Conservation (phyloP, 1,140 invertebrate species). For the Babylonia areolata region DNA sequence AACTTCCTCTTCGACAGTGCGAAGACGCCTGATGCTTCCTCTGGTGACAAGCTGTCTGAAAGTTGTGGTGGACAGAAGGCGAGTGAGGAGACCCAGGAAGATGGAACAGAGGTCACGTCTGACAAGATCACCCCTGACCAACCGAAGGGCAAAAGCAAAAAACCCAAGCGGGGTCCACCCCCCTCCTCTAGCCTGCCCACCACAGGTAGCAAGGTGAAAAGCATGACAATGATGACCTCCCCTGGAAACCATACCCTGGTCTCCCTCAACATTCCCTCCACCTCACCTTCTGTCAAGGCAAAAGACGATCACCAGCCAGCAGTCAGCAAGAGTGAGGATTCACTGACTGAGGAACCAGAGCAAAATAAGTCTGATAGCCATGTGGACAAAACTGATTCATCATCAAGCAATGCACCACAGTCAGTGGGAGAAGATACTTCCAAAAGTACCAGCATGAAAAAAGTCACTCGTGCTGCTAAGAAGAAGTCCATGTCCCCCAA, state of each 20-base stretch:
- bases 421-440: neutral
- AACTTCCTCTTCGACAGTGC: constrained; percentile 23
- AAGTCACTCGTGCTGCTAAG: neutral
- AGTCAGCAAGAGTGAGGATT: neutral
- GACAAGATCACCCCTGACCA: neutral
- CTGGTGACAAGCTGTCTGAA: neutral
- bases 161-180: constrained; percentile 15
- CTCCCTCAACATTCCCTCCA: constrained; percentile 16
- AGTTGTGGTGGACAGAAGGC: too few relatives aligned
- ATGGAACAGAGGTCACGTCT: neutral
- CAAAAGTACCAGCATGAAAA: neutral
- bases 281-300: neutral
- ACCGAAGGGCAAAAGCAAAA: neutral
- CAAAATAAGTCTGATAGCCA: neutral
- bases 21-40: neutral
- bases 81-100: neutral
- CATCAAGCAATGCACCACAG: neutral
- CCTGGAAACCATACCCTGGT: constrained; percentile 20
- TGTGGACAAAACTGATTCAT: neutral
- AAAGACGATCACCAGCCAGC: neutral
- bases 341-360: neutral
- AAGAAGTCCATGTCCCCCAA: neutral
- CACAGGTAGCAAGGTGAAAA: constrained; percentile 18
- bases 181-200: neutral
- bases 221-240: constrained; percentile 33